Conservation (phyloP, 1,140 invertebrate genomes). For the Oryzaephilus surinamensis region DNA sequence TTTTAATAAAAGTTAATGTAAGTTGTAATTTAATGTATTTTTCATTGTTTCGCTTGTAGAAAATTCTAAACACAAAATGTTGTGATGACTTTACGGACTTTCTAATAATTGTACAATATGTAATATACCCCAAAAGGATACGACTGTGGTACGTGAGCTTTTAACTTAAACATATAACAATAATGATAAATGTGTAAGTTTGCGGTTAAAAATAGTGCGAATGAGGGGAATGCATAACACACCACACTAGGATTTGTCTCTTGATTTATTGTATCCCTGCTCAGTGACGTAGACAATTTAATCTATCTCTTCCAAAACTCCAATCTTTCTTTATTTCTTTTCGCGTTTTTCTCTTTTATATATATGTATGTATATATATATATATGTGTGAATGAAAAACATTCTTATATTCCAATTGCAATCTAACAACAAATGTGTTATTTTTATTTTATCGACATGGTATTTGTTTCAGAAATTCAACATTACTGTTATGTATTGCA, state of each 20-base stretch:
- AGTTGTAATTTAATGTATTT: neutral
- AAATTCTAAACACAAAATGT: neutral
- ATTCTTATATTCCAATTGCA: neutral
- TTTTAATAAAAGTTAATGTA: no score
- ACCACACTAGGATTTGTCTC: slow-evolving; percentile 8
- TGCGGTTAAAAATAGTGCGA: slow-evolving; percentile 7
- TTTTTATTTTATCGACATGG: neutral
- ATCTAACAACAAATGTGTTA: neutral
- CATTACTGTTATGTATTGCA: no score
- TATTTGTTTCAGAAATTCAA: neutral
- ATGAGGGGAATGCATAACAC: slow-evolving; percentile 11
- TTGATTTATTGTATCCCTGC: slow-evolving; percentile 8
- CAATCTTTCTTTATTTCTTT: slow-evolving; percentile 6
- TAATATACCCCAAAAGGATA: neutral
- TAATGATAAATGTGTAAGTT: slow-evolving; percentile 10
- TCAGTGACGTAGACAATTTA: slow-evolving; percentile 11
- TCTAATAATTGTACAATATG: neutral
- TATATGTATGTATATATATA: no score
- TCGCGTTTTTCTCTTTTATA: no score
- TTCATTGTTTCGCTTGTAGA: no score
- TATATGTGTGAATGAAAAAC: no score
- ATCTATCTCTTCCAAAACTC: no score
- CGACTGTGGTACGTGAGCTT: slow-evolving; percentile 2
- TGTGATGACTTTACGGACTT: no score
- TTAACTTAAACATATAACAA: slow-evolving; percentile 1